phyloP scores from a whole-genome alignment of 2,113 vertebrate genomes.

The Ammodytes dubius region DNA sequence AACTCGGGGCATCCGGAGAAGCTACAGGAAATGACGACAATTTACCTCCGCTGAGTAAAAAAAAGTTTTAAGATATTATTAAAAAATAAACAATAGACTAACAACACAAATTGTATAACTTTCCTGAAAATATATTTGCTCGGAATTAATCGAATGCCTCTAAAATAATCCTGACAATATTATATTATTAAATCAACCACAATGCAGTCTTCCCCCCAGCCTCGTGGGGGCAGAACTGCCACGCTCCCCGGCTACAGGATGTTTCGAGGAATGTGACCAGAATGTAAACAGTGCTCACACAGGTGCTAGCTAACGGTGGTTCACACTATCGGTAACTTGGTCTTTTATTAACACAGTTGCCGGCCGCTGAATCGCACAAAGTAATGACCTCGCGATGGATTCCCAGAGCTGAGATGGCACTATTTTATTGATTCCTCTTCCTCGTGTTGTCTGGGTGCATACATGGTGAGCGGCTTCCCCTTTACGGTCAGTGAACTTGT shows the following conservation, averaged over 20 bases:
- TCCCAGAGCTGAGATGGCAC: not conserved
- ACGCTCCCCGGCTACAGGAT: not conserved
- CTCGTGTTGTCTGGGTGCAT: slow-evolving; percentile 34
- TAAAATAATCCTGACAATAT: accelerated
- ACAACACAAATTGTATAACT: accelerated
- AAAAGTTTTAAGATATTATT: not conserved
- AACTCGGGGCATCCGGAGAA: slow-evolving; percentile 51
- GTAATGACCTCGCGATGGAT: slow-evolving; percentile 22
- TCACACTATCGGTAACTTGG: not conserved
- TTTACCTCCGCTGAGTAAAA: slow-evolving; percentile 8
- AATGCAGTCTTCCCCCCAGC: slow-evolving; percentile 7
- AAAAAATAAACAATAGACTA: not conserved
- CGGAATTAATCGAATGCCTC: not conserved
- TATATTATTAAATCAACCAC: not conserved
- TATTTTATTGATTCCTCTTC: not conserved
- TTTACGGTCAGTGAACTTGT: slow-evolving; percentile 62
- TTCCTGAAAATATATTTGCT: not conserved
- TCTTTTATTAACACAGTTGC: not conserved
- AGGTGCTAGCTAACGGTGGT: not conserved
- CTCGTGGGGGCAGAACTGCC: slow-evolving; percentile 36
- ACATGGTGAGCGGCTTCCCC: slow-evolving; percentile 71
- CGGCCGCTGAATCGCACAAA: not conserved
- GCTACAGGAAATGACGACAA: slow-evolving; percentile 60
- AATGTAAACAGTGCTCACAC: slow-evolving; percentile 65
- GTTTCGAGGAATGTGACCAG: slow-evolving; percentile 52